A percentile compares a stretch with the other conserved stretches of the same genome.
phyloP scores from a whole-genome alignment of 2,797 vertebrate species.

The Protosalanx chinensis region DNA sequence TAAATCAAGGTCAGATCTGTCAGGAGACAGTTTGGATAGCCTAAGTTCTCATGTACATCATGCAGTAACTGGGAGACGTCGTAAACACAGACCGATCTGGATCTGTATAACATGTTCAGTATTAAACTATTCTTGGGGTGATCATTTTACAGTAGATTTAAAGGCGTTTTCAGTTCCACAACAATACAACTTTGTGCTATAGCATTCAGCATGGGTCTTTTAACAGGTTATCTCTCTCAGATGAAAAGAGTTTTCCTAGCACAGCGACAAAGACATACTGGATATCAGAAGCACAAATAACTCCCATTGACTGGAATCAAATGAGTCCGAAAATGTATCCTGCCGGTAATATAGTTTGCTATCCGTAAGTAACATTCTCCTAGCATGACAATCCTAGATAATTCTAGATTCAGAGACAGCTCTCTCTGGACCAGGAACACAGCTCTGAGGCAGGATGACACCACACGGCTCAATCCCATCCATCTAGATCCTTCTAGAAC shows the following conservation, averaged over 20 bases:
- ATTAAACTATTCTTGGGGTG: too few relatives aligned
- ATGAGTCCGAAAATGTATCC: background rate
- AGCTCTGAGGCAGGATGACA: conserved; percentile 19
- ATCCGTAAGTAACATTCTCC: too few relatives aligned
- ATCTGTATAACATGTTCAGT: too few relatives aligned
- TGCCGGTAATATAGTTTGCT: background rate
- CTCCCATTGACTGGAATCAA: background rate
- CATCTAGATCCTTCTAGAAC: conserved; percentile 46
- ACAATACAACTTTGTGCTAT: background rate
- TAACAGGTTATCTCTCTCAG: background rate
- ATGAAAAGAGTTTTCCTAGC: background rate
- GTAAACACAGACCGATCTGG: background rate
- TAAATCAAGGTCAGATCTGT: background rate
- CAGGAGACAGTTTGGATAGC: background rate
- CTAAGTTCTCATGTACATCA: conserved; percentile 32
- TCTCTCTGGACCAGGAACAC: conserved; percentile 19
- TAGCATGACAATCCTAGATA: background rate
- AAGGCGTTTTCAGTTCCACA: too few relatives aligned
- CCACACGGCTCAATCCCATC: conserved; percentile 15
- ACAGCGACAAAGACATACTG: background rate
- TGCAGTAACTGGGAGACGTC: conserved; percentile 35
- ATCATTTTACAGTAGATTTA: too few relatives aligned
- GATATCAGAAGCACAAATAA: background rate
- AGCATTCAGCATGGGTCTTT: background rate
- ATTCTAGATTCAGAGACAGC: too few relatives aligned